Base-by-base conservation (phyloP, 2,113 vertebrate genomes). In the Chiloscyllium plagiosum region DNA sequence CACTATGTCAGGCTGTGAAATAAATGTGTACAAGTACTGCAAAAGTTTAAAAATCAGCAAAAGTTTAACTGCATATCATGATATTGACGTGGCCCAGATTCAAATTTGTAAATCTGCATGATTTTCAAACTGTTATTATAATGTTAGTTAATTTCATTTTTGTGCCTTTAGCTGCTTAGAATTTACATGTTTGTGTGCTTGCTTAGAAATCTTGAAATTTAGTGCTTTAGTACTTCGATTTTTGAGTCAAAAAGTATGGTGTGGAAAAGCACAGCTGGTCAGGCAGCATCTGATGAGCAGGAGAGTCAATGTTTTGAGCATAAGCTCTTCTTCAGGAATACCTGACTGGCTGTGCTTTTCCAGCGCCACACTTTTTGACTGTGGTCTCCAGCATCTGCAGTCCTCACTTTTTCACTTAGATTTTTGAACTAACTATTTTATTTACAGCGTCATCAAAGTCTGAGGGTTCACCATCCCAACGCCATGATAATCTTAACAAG, bases 361-460 rank as follows among this genome's bases (percentile, higher is more conserved):
- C 42, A 47, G 42, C 42, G 42, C 42, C 42, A 47, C 42, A 47
- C 42, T 47, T 47, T 47, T 47, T 47, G 0, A 47, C 42, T 47
- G 42, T 47, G 42, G 1, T 47, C 42, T 47, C 42, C 42, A 47
- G 42, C 42, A 47, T 47, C 42, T 47, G 42, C 42, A 47, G 42
- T 47, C 42, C 42, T 47, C 42, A 47, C 42, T 47, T 47, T 47
- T 47, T 47, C 42, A 47, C 42, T 47, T 47, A 47, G 42, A 47
- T 47, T 96, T 96, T 61, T 97, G 96, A 96, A 0, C 96, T 96
- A 96, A 3, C 96, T 68, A 96, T 96, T 83, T 33, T 96, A 33
- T 24, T 7, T 65, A 96, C 97, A 99, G 99, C 99, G 61, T 99
- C 99, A 8, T 99, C 99, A 96, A 99, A 99, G 97, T 99, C 98